Evolutionary conservation across 2,797 vertebrate genomes (phyloP).

Genomic region (Dicrostonyx torquatus): DNA sequence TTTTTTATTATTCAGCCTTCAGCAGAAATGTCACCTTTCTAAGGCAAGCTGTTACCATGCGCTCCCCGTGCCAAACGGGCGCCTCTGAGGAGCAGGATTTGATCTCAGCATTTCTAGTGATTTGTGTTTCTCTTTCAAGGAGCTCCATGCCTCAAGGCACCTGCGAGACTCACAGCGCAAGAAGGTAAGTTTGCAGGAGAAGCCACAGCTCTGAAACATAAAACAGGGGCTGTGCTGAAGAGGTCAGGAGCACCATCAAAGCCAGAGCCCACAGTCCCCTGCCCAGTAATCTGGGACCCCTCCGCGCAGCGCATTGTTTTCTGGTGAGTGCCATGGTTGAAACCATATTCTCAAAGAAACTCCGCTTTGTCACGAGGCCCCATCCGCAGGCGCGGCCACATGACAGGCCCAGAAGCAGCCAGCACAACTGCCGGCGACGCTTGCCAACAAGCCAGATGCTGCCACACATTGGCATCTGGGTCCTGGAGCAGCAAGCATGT

Average conservation of each 20-base stretch:
- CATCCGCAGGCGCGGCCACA: conserved; percentile 79
- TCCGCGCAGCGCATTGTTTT: conserved; percentile 64
- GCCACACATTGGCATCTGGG: conserved; percentile 90
- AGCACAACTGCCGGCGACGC: conserved; percentile 85
- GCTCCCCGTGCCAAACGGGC: conserved; percentile 93
- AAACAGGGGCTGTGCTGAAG: conserved; percentile 61
- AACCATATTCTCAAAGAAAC: conserved; percentile 84
- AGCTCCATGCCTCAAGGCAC: conserved; percentile 92
- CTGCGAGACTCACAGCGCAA: conserved; percentile 86
- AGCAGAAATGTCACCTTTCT: conserved; percentile 98
- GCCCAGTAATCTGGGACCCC: conserved; percentile 65
- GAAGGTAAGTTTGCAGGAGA: conserved; percentile 85
- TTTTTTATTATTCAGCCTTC: conserved; percentile 92
- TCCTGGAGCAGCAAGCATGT: conserved; percentile 85
- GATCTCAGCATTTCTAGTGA: conserved; percentile 91
- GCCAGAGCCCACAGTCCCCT: conserved; percentile 36
- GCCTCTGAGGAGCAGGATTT: conserved; percentile 94
- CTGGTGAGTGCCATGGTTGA: conserved; percentile 78
- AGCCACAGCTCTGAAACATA: conserved; percentile 78
- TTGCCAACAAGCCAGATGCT: conserved; percentile 89
- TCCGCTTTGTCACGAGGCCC: conserved; percentile 78
- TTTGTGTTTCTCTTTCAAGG: conserved; percentile 94
- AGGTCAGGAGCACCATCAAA: conserved; percentile 52
- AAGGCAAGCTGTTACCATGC: conserved; percentile 97
- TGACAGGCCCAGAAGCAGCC: conserved; percentile 84